Conservation (phyloP, 92 coral and sea anemone species). For the Metridium senile region DNA sequence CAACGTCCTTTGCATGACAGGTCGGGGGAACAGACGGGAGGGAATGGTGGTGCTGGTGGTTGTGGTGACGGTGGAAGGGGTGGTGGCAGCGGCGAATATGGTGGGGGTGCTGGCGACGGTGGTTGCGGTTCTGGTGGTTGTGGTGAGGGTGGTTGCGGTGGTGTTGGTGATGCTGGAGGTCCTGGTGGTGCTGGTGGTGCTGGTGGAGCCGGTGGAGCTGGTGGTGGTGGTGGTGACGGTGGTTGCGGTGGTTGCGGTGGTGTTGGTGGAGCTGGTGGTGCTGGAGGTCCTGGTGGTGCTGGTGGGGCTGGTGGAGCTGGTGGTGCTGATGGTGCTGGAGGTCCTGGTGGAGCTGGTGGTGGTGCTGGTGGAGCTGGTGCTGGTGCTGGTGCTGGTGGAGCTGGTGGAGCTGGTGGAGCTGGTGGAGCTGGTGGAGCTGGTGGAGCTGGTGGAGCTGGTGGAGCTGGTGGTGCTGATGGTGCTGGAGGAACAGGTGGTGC, state of each 20-base stretch:
- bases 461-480: not conserved
- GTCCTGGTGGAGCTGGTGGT: not conserved
- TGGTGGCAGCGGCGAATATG: not conserved
- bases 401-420: not conserved
- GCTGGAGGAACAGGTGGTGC: not conserved
- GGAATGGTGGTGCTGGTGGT: not conserved
- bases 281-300: not conserved
- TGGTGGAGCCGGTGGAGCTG: not conserved
- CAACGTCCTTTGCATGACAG: conserved; percentile 6
- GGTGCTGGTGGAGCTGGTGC: not conserved
- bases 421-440: not conserved
- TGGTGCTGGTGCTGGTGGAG: not conserved
- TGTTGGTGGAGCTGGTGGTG: not conserved
- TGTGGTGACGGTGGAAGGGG: not conserved
- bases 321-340: not conserved
- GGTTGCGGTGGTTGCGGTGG: not conserved
- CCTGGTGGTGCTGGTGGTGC: not conserved
- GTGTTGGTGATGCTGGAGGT: not conserved
- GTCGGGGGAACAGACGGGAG: not conserved
- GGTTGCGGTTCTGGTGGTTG: not conserved
- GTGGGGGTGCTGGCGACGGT: not conserved
- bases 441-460: not conserved
- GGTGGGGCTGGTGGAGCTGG: not conserved
- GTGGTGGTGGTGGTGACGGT: not conserved
- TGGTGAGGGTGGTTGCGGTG: not conserved